Base-by-base conservation (phyloP, 2,888 invertebrate genomes). In the Tenodera sinensis region DNA sequence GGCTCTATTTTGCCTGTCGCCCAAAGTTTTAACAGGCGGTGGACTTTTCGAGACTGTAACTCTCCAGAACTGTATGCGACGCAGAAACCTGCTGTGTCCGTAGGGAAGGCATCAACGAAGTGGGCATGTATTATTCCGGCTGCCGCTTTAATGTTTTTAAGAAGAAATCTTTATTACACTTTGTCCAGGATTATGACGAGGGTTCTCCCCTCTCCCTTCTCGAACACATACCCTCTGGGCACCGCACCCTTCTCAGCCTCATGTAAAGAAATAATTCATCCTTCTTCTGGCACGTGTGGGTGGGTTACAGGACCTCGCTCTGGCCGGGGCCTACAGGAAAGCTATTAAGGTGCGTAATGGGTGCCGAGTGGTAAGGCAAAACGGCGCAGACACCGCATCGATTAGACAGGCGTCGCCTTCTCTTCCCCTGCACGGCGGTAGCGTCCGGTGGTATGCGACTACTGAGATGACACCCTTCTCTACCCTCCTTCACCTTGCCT, bases 291-390 rank as follows among this genome's bases (percentile, higher is more conserved):
- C 87, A 83, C 83, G 84, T 71, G 88, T 84, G 84, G 85, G 84
- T 34, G 81, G 84, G 84, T n/a, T 34, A 47, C 84, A 54, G 47
- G 83, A 28, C 30, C 27, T 28, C 47, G 88, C 88, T 81, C 84
- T 7, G 84, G 88, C 88, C 84, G 30, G 28, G 85, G 88, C 90
- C 90, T 92, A 93, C 93, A 93, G 93, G 93, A 93, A 93, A 93
- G 94, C 95, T 95, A 96, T 96, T 96, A 96, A 96, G 95, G 96
- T 96, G 96, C 96, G 96, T 96, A 96, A 96, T 96, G 95, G 95
- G 94, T 94, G 95, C 94, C 93, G 93, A 93, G 92, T 93, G 94
- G 94, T 94, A 95, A 95, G 95, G 95, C 95, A 95, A 94, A 95
- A 95, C 95, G 95, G 94, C 95, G 95, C 95, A 94, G 93, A 90